Base-by-base conservation (phyloP, 2,113 vertebrate species). In the Indri indri region DNA sequence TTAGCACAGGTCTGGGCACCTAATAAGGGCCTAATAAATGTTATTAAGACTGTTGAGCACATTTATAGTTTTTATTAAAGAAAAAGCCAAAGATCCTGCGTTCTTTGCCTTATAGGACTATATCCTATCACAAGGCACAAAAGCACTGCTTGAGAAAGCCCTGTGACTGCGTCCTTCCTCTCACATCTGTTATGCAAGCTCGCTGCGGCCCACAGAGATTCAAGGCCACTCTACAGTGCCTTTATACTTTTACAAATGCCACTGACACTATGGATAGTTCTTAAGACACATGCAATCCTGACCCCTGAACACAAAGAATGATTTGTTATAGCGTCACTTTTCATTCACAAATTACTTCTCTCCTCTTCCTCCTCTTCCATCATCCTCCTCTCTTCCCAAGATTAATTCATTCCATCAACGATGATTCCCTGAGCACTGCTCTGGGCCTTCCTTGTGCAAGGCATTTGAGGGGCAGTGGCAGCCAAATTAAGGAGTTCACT, bases 141-240 rank as follows among this genome's bases (percentile, higher is more conserved):
- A 57, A 73, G 61, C 14, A 79, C 27, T 12, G 42, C n/a, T 90
- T 32, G 40, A 65, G 92, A 88, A 92, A 66, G 7, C 42, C 32
- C 61, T 17, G n/a, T 4, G 63, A 71, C 14, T 12, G 25, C 40
- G n/a, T 54, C 47, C 47, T 40, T 14, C 25, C 11, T 59, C 2
- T 9, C 25, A 7, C 16, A 40, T 50, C 47, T 76, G 52, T 83
- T 30, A 18, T 1, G 10, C 25, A 83, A 84, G 32, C 27, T 65
- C 3, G 0, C 1, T 0, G 2, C 8, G 45, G 4, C 80, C 59
- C n/a, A 17, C 4, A n/a, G 81, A 68, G 37, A 42, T 77, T 8
- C 12, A 2, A 25, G 18, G 8, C 59, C 66, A 20, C 45, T 27
- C 54, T 42, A 8, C 23, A 3, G 80, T 23, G 20, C 13, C 47